Base-by-base conservation (phyloP, 2,888 invertebrate species). In the Zootermopsis nevadensis region DNA sequence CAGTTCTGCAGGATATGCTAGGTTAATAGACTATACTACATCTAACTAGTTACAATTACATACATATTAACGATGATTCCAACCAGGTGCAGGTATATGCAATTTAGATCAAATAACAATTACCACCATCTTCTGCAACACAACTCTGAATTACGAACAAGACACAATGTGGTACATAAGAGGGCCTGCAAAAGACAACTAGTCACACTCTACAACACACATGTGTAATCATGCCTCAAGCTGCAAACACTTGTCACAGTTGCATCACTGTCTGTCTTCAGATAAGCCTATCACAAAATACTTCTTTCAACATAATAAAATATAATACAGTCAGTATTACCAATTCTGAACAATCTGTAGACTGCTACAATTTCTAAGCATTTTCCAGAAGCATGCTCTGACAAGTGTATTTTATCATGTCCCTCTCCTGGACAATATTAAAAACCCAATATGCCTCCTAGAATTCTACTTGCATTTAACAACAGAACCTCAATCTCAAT, bases 201-300 rank as follows among this genome's bases (percentile, higher is more conserved):
- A 74, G 42, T 22, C 35, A 74, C 74, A 74, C 38, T 22, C 69
- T 69, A 69, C 69, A 69, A 33, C 74, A 74, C 31, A n/a, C 31
- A 74, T 42, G 38, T 27, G 22, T 74, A 74, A 38, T 8, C 74
- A 74, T 74, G 74, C 74, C 33, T 38, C 8, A 22, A 22, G 27
- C 74, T 74, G 24, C 33, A 7, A 60, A 38, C 74, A 74, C 74
- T 74, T 74, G 74, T 30, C 74, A 69, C 69, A 69, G 69, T 10
- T 69, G 27, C 27, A 27, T 69, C 31, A 35, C 15, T 74, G 12
- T 60, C 60, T 27, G 60, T 60, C 48, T 48, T 48, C 60, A 60
- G n/a, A 60, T 10, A 60, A 27, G 48, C 4, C 12, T 15, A 48
- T 48, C 19, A n/a, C 19, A 48, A 48, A 48, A 48, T 15, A 48